Evolutionary conservation across 2,888 invertebrate species (phyloP), one percentile per base, ranked within the genome.

Genomic region (Anodontia alba): DNA sequence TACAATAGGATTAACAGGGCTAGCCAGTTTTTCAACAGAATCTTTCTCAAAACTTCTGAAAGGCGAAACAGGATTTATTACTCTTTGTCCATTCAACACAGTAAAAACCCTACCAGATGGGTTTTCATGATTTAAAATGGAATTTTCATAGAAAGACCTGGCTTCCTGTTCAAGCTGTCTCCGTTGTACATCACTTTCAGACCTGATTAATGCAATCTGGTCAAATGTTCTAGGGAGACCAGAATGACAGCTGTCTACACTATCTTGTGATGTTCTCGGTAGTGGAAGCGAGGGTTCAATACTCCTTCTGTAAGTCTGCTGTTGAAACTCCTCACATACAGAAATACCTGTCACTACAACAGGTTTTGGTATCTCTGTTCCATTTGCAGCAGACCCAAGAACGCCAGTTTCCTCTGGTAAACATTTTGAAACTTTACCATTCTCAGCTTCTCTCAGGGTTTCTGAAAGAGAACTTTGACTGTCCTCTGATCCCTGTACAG

Each of bases 271-370:
- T 33, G 33, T 33, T 33, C 62, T 62, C 5, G 29, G 0, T 36
- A 38, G 20, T n/a, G n/a, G n/a, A 31, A 33, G 23, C 3, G 69
- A 38, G 12, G 85, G 80, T 43, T 85, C 80, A 43, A 85, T 77
- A 73, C 78, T 82, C 66, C 85, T 62, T 7, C 81, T 46, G 36
- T 80, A 80, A 15, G 74, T 69, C 23, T 85, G 80, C 29, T 80
- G 81, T n/a, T 81, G 75, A 33, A 69, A 81, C 29, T 84, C 84
- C 38, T 80, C 85, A 66, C 74, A 72, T 23, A 85, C 77, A 3
- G 82, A 74, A 0, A 85, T 2, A 31, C 67, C 23, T 23, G 38
- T 42, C 12, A 38, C 38, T 29, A 31, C 43, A 29, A 62, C 43
- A 26, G 57, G 36, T 29, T 62, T 57, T 42, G 73, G 42, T 17